These are phyloP conservation scores for Diachasmimorpha longicaudata DNA, from an alignment of 1,140 invertebrate species.

Conservation along the genomic window DNA sequence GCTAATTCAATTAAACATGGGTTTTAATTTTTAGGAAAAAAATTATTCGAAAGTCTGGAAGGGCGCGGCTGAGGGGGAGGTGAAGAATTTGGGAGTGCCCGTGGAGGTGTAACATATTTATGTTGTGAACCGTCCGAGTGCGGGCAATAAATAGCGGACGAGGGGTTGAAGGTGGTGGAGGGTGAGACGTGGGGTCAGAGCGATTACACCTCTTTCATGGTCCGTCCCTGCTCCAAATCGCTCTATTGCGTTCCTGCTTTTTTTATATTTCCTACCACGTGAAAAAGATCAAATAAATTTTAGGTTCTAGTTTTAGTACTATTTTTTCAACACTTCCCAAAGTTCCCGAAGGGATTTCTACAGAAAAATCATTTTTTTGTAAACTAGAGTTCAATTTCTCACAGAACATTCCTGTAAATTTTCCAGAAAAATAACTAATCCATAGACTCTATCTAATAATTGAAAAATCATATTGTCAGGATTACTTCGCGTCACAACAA, in stretches of 20 bases:
- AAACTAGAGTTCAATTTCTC: too few relatives aligned
- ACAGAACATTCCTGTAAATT: too few relatives aligned
- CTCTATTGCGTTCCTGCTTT: slow-evolving; percentile 12
- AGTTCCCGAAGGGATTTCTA: too few relatives aligned
- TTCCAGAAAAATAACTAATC: too few relatives aligned
- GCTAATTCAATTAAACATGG: not conserved
- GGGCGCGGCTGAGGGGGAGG: not conserved
- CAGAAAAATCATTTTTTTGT: too few relatives aligned
- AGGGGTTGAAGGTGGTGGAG: slow-evolving; percentile 27
- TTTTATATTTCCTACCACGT: not conserved
- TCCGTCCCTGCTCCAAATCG: slow-evolving; percentile 20
- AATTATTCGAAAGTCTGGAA: not conserved
- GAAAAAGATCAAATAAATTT: not conserved
- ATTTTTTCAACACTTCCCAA: too few relatives aligned
- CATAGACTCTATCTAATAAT: too few relatives aligned
- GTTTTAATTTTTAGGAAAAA: not conserved
- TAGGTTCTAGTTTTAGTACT: not conserved
- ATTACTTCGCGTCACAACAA: too few relatives aligned
- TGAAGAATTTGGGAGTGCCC: slow-evolving; percentile 47
- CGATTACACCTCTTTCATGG: slow-evolving; percentile 44
- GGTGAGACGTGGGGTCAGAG: slow-evolving; percentile 33
- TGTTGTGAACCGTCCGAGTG: slow-evolving; percentile 61
- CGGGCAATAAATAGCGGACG: slow-evolving; percentile 58
- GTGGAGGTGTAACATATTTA: slow-evolving; percentile 60
- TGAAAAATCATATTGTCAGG: too few relatives aligned